phyloP scores from a whole-genome alignment of 2,113 vertebrate genomes.

The Tamias sibiricus region DNA sequence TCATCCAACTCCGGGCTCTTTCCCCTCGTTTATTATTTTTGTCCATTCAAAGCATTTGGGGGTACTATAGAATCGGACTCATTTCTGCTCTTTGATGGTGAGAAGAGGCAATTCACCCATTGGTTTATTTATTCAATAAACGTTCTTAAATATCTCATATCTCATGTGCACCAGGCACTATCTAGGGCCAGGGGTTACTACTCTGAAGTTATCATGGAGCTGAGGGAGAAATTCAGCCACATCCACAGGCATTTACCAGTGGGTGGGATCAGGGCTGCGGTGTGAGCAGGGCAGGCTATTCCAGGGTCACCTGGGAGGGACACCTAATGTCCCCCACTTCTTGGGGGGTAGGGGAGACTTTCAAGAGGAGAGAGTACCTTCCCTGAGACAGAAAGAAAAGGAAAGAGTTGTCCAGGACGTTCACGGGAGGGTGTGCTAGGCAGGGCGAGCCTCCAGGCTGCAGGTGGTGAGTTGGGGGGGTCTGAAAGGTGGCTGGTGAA shows the following conservation, averaged over 20 bases:
- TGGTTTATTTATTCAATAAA: background rate
- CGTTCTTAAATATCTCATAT: background rate
- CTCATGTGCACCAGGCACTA: rapidly evolving
- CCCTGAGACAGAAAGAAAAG: background rate
- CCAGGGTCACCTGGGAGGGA: too few species aligned
- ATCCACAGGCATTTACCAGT: background rate
- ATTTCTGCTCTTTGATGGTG: background rate
- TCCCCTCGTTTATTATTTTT: background rate
- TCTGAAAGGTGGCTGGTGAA: too few species aligned
- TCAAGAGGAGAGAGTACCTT: background rate
- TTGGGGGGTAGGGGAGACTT: background rate
- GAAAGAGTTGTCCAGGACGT: background rate
- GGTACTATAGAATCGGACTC: background rate
- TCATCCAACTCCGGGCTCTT: background rate
- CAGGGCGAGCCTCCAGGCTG: background rate
- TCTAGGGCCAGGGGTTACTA: too few species aligned
- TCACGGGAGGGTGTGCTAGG: background rate
- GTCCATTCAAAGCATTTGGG: background rate
- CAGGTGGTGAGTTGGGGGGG: background rate
- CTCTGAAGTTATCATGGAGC: background rate
- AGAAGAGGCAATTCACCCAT: background rate
- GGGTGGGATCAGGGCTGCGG: background rate
- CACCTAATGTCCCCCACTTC: background rate
- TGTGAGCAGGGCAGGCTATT: background rate
- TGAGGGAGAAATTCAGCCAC: background rate